Evolutionary conservation across 2,113 vertebrate genomes (phyloP), one percentile per base, ranked within the genome.

Genomic region (Hyperopisus bebe): DNA sequence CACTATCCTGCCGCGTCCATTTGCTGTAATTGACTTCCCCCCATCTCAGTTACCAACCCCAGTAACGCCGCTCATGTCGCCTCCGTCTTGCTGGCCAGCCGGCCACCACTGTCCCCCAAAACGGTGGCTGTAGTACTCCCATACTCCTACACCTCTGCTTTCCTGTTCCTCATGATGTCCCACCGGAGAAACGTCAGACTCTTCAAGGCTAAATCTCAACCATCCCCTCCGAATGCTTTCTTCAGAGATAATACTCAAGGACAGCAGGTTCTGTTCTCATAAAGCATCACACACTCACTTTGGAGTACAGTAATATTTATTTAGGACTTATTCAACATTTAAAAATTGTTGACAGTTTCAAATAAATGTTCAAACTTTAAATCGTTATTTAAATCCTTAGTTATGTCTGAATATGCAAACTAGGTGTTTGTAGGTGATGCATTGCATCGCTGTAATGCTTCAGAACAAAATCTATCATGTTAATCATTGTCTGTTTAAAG

Each of bases 21-120:
- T 95, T 94, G 92, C 90, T 89, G 93, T 96, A 95, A 96, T 96
- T 96, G 92, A 90, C 93, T 93, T 86, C 88, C 53, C 50, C 74
- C 86, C 44, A 74, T 89, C 89, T 91, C 86, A 48, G 83, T 89
- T 70, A 70, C 55, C 51, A 44, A 42, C 82, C 46, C 24, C 77
- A 55, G 9, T 44, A 44, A 46, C 39, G 13, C 15, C 3, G 9
- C 11, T 88, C 53, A 39, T 13, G 8, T 55, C n/a, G 48, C 11
- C 19, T 5, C 24, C 19, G 10, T 48, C 39, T 39, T 10, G 13
- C 27, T 21, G 5, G 35, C 1, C 7, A 10, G 5, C 17, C 48
- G 5, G 35, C 2, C 7, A 24, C 8, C 24, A 21, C 44, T 84
- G 17, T 44, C 9, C 19, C 21, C 24, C n/a, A 5, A 21, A 19